phyloP scores from a whole-genome alignment of 2,113 vertebrate genomes.

The mouse (Mus musculus) region GRCm39 chr4:35597001-35597500 shows the following conservation, averaged over 20 bases:
- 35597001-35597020: conserved; percentile 11
- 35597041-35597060: not conserved
- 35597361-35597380: conserved; percentile 3
- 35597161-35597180: fast-evolving
- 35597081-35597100: not conserved
- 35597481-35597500: not conserved
- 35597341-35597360: conserved; percentile 25
- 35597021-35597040: not conserved
- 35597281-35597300: not conserved
- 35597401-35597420: not conserved
- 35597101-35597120: not conserved
- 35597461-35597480: too few species aligned
- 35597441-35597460: not conserved
- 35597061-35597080: not conserved
- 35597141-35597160: too few species aligned
- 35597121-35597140: not conserved
- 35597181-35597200: not conserved
- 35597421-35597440: not conserved
- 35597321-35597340: not conserved
- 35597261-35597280: not conserved
- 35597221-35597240: not conserved
- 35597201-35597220: not conserved
- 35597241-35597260: not conserved
- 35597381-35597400: conserved; percentile 19
- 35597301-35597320: not conserved